Conservation (phyloP, 2,113 vertebrate genomes). For the Hystrix brachyura region DNA sequence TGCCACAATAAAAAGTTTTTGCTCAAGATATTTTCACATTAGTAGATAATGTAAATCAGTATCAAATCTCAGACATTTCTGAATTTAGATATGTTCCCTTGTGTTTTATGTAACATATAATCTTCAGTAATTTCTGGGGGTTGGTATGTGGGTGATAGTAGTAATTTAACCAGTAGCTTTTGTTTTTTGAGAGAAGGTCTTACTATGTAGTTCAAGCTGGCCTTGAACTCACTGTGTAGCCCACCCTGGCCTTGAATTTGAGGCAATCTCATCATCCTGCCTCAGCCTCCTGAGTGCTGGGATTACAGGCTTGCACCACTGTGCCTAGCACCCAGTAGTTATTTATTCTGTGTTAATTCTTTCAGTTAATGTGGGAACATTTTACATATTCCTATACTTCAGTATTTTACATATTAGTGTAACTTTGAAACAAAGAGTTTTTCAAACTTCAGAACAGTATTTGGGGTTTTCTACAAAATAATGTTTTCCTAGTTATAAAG, state of each 20-base stretch:
- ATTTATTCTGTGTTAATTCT: constrained; percentile 18
- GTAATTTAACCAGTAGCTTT: not conserved
- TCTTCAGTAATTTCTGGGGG: not conserved
- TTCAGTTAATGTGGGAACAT: constrained; percentile 1
- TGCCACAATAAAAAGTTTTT: constrained; percentile 22
- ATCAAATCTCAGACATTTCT: not conserved
- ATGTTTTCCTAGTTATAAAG: not conserved
- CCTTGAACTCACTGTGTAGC: not conserved
- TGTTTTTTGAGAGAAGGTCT: not conserved
- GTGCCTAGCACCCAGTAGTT: not conserved
- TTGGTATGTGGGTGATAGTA: not conserved
- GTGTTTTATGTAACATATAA: not conserved
- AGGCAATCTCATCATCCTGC: not conserved
- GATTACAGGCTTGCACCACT: not conserved
- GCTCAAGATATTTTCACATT: not conserved
- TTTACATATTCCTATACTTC: not conserved
- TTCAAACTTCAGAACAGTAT: not conserved
- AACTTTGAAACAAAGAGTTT: not conserved
- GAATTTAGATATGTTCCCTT: not conserved
- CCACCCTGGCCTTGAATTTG: not conserved
- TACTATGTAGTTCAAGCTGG: not conserved
- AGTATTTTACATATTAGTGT: constrained; percentile 38
- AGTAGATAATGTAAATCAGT: constrained; percentile 6
- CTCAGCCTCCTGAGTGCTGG: not conserved
- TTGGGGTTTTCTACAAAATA: not conserved